These are phyloP conservation scores for Hydractinia symbiolongicarpus DNA, from an alignment of 30 jellyfish, hydroid and myxozoan genomes.

Conservation along the genomic window DNA sequence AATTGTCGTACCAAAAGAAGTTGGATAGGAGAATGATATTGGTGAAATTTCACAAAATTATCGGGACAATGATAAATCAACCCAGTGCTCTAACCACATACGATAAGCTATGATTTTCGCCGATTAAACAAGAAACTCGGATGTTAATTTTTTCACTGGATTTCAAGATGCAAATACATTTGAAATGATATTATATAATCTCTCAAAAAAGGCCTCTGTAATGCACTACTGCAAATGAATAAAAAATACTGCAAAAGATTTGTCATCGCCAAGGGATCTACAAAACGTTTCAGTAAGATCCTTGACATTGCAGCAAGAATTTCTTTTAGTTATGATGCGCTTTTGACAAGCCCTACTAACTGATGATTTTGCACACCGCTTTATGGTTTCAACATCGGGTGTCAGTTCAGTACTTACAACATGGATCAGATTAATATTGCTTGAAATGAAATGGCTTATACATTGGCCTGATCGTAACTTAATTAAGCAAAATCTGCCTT, in stretches of 20 bases:
- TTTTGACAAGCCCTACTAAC: no score
- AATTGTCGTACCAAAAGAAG: not conserved
- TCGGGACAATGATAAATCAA: no score
- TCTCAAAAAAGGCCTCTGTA: constrained; percentile 14
- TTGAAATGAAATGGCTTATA: no score
- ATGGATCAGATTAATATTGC: no score
- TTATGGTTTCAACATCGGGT: no score
- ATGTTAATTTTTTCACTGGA: constrained; percentile 25
- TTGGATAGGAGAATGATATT: not conserved
- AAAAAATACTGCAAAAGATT: not conserved
- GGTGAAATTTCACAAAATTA: no score
- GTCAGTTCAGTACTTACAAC: no score
- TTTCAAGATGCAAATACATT: constrained; percentile 6
- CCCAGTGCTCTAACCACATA: no score
- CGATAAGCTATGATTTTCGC: not conserved
- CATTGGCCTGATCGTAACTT: no score
- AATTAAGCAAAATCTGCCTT: no score
- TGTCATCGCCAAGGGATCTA: not conserved
- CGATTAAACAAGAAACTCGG: constrained; percentile 10
- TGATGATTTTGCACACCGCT: no score
- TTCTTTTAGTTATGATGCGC: no score
- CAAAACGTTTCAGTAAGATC: not conserved
- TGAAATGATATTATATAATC: not conserved
- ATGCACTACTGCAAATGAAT: constrained; percentile 43
- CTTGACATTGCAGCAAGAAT: not conserved